Base-by-base conservation (phyloP, 1,140 invertebrate species). In the Wasmannia auropunctata region DNA sequence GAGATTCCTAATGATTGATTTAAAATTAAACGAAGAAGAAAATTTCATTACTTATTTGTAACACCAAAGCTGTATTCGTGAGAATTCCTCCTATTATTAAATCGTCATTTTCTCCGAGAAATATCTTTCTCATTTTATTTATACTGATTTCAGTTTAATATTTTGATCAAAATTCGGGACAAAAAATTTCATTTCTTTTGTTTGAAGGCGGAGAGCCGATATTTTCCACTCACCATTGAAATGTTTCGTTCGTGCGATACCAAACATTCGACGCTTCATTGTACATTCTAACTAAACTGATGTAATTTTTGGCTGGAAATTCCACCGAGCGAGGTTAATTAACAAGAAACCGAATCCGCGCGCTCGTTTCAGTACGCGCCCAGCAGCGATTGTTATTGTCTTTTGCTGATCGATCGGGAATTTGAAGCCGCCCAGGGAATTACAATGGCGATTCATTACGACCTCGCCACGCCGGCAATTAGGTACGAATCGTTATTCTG, bases 361-460 rank as follows among this genome's bases (percentile, higher is more conserved):
- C 28, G n/a, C 11, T 22, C 37, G 8, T 72, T 72, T 54, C 6
- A 16, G 51, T 31, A 40, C 19, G 49, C 37, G 16, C 10, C 49
- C 37, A 28, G 16, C 25, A 25, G 79, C 37, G 43, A 81, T 72
- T 58, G 79, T 83, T 83, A 83, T 83, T 83, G 79, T 83, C 79
- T 83, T 77, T 43, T 37, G 22, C 19, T 56, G 67, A 83, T 83
- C 67, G 79, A 83, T 83, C 34, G 37, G 37, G 34, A 43, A 56
- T 81, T 81, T 70, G 25, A 81, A 70, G 49, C 63, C 77, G 31
- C 11, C 19, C 25, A 25, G 79, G 11, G 25, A 81, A 72, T 81
- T 81, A 72, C 79, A 72, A 81, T 56, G 77, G 65, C 25, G 43
- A 81, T 31, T 81, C 51, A 83, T 83, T 72, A 58, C 7, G 60